These are phyloP conservation scores for Siphamia tubifer DNA, from an alignment of 2,113 vertebrate species.

Conservation along the genomic window DNA sequence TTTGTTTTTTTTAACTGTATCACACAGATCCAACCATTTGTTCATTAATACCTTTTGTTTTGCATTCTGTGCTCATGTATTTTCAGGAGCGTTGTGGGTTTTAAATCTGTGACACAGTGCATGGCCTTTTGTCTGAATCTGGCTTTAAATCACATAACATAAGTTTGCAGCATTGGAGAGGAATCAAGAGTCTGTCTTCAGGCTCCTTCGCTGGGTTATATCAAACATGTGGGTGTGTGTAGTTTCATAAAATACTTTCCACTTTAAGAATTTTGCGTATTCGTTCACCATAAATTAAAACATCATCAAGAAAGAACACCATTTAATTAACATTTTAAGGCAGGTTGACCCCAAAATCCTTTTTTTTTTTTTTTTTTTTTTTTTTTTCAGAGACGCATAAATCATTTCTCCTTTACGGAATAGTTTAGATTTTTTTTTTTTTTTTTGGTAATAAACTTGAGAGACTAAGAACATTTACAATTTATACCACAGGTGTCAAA, in stretches of 20 bases:
- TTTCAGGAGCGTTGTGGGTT: too few relatives aligned
- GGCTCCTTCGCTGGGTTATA: background rate
- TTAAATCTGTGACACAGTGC: slow-evolving; percentile 22
- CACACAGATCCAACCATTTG: background rate
- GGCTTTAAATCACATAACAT: background rate
- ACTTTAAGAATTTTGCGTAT: background rate
- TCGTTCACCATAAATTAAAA: too few relatives aligned
- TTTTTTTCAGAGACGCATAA: background rate
- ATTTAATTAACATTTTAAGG: too few relatives aligned
- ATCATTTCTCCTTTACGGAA: background rate
- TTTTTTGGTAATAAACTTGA: too few relatives aligned
- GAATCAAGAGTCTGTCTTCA: background rate
- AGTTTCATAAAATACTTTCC: background rate
- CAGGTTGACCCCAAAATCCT: background rate
- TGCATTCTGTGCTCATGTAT: background rate
- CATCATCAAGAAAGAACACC: too few relatives aligned
- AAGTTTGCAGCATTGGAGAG: background rate
- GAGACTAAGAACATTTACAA: too few relatives aligned
- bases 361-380: too few relatives aligned
- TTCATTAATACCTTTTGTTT: background rate
- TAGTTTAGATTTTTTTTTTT: background rate
- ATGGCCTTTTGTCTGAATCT: slow-evolving; percentile 24
- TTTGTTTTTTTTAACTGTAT: background rate
- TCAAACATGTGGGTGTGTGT: background rate
- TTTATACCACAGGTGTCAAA: too few relatives aligned